A percentile compares a stretch with the other conserved stretches of the same genome.
These are phyloP conservation scores for Camponotus fellah DNA, from an alignment of 2,888 invertebrate species.

Conservation along the genomic window DNA sequence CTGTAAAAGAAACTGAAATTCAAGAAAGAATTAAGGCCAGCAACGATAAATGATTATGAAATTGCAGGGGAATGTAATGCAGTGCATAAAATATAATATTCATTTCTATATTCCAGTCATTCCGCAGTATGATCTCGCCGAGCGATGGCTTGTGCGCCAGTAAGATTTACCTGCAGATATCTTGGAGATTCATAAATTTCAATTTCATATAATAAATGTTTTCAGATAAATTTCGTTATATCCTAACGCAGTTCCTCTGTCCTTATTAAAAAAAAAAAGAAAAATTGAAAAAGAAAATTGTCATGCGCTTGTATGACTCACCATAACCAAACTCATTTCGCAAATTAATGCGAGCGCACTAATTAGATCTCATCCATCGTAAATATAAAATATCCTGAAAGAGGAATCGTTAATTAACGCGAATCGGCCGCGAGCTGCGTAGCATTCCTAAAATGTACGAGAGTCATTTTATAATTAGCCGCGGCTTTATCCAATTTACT, in stretches of 20 bases:
- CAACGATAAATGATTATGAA: not conserved
- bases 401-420: conserved; percentile 39
- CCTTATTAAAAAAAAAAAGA: not conserved
- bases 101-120: not conserved
- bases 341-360: conserved; percentile 38
- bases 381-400: conserved; percentile 46
- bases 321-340: conserved; percentile 12
- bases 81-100: not conserved
- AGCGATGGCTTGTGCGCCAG: not conserved
- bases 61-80: not conserved
- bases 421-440: not conserved
- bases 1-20: not conserved
- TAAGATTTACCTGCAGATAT: not conserved
- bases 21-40: not conserved
- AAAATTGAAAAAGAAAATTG: conserved; percentile 10
- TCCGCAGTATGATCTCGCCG: not conserved
- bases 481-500: conserved; percentile 42
- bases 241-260: not conserved
- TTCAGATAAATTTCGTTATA: conserved; percentile 19
- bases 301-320: conserved; percentile 2
- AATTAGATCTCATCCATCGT: conserved; percentile 39
- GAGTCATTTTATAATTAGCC: conserved; percentile 41
- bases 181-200: conserved; percentile 35
- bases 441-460: conserved; percentile 34
- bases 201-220: conserved; percentile 45